A percentile compares a stretch with the other conserved stretches of the same genome.
phyloP scores from a whole-genome alignment of 2,797 vertebrate genomes.

The Arctocebus calabarensis region DNA sequence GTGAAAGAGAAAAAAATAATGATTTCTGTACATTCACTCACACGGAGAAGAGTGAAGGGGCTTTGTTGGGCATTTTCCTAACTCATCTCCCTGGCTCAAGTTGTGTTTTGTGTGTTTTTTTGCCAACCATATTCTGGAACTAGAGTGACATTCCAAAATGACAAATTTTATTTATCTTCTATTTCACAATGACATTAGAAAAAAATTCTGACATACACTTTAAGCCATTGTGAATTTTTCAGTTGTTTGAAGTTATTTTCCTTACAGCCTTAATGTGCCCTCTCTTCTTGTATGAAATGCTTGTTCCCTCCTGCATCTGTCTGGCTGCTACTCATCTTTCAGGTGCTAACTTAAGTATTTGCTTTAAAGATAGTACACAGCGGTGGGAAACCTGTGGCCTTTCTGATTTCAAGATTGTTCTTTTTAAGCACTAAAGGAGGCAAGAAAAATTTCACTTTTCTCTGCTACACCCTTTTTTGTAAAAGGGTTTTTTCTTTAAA shows the following conservation, averaged over 20 bases:
- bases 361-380: background rate
- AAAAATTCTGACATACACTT: background rate
- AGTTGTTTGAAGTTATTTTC: conserved; percentile 19
- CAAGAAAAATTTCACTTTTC: background rate
- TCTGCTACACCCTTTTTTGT: background rate
- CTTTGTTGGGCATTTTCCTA: background rate
- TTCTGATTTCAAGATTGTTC: background rate
- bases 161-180: background rate
- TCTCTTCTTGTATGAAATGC: background rate
- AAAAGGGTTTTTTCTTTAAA: background rate
- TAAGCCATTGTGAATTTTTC: background rate
- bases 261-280: background rate
- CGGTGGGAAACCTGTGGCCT: background rate
- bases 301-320: background rate
- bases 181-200: background rate
- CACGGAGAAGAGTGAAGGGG: background rate
- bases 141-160: background rate
- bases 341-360: background rate
- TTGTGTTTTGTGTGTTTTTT: background rate
- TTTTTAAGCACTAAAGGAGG: background rate
- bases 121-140: background rate
- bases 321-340: background rate
- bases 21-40: background rate
- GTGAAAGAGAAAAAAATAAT: background rate
- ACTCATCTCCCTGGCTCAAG: background rate